Percentiles rank a stretch among this genome's conserved stretches.
These are phyloP conservation scores for Ostrea denselamellosa DNA, from an alignment of 1,140 invertebrate species.

Conservation along the genomic window DNA sequence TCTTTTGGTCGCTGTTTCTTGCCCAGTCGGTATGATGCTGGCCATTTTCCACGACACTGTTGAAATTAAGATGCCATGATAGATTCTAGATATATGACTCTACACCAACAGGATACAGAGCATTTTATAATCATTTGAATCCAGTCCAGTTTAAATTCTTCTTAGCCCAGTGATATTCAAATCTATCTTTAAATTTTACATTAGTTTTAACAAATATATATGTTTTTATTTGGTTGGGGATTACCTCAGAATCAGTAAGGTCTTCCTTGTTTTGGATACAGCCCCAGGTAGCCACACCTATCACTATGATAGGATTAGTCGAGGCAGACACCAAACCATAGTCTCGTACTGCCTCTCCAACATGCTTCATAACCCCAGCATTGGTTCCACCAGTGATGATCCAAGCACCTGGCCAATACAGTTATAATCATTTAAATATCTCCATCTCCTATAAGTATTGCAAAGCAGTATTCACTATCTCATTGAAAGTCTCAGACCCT, in stretches of 20 bases:
- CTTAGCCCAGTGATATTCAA: too few species aligned
- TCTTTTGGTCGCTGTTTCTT: constrained; percentile 53
- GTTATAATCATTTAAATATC: background rate
- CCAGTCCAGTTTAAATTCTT: too few species aligned
- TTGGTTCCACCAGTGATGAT: constrained; percentile 80
- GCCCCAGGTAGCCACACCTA: constrained; percentile 80
- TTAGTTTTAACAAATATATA: too few species aligned
- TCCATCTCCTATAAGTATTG: background rate
- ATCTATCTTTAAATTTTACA: too few species aligned
- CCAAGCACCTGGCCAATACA: constrained; percentile 76
- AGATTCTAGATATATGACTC: too few species aligned
- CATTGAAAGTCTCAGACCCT: background rate
- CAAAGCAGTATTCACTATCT: background rate
- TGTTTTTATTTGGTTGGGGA: background rate
- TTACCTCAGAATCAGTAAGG: constrained; percentile 64
- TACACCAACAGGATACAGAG: too few species aligned
- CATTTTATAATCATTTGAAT: too few species aligned
- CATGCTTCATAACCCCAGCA: constrained; percentile 80
- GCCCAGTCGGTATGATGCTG: constrained; percentile 69
- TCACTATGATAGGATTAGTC: constrained; percentile 73
- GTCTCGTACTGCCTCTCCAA: constrained; percentile 79
- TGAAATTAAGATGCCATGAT: background rate
- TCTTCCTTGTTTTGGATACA: constrained; percentile 75
- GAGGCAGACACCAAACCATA: constrained; percentile 72
- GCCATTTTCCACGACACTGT: constrained; percentile 61